Evolutionary conservation across 1,140 invertebrate genomes (phyloP), one percentile per base, ranked within the genome.

Genomic region (Drosophila lacertosa): DNA sequence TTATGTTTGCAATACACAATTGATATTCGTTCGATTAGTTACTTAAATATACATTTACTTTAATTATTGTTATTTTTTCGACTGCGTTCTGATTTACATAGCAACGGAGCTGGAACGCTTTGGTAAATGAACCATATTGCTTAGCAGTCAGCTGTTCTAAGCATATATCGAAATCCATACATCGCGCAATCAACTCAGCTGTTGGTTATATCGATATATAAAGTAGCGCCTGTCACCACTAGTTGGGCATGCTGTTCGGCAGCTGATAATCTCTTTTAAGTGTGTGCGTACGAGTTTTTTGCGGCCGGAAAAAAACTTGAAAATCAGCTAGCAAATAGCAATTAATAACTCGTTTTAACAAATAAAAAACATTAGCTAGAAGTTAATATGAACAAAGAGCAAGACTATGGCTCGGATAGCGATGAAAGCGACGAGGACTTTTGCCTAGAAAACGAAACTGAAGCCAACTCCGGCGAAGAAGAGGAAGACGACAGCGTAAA

Each of bases 361-460:
- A n/a, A n/a, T 48, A 33, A 18, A 32, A 33, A 13, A 51, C 44
- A 53, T 15, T 70, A 45, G n/a, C 11, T 29, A 20, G 15, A 9
- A 47, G 9, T 3, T 18, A 62, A 54, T 33, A 90, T 90, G 89
- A 72, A 77, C 16, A 70, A 77, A 35, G 67, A 78, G 10, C 15
- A 78, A n/a, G 71, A 78, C 29, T 69, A 77, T 32, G 59, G 60
- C 9, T 77, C 81, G 0, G 88, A 91, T 18, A 88, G 73, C 20
- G 89, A 88, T 74, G 59, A 86, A 71, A 93, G 91, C 77, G 93
- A 93, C 63, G 92, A 93, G 73, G 92, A 93, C 80, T 93, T 93
- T 66, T 89, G 89, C 48, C 89, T 92, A 33, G 81, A 89, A 45
- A 91, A 92, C 66, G 71, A 82, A 57, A 91, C 91, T 68, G 72